Percentiles rank a stretch among this genome's conserved stretches.
Conservation (phyloP, 2,797 vertebrate species). For the Etheostoma perlongum region DNA sequence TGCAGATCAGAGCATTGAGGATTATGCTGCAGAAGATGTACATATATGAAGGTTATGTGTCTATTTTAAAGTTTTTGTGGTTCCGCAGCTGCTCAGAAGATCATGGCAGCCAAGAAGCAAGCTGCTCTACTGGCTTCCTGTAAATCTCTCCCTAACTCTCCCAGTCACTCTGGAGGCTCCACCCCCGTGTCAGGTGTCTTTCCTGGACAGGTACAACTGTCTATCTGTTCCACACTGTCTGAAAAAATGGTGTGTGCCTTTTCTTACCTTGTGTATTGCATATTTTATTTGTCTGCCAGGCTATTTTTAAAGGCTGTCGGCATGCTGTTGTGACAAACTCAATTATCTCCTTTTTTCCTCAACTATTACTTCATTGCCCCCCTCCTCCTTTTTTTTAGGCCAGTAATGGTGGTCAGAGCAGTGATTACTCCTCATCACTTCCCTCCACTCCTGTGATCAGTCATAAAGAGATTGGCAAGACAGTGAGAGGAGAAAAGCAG, state of each 20-base stretch:
- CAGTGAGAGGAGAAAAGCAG: slow-evolving; percentile 82
- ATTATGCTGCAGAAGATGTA: not conserved
- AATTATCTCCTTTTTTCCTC: slow-evolving; percentile 26
- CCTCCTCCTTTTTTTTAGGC: slow-evolving; percentile 76
- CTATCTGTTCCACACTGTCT: not conserved
- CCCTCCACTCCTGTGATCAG: slow-evolving; percentile 94
- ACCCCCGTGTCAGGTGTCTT: slow-evolving; percentile 88
- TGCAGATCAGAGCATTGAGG: not conserved
- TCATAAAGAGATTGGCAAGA: slow-evolving; percentile 90
- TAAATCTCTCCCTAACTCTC: slow-evolving; percentile 94
- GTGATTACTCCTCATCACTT: slow-evolving; percentile 94
- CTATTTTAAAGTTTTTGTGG: not conserved
- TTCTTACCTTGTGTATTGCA: not conserved
- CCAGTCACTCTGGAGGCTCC: slow-evolving; percentile 92
- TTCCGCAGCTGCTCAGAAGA: slow-evolving; percentile 90
- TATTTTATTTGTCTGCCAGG: slow-evolving; percentile 14
- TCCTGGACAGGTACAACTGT: slow-evolving; percentile 82
- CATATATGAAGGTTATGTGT: not conserved
- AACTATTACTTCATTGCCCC: slow-evolving; percentile 10
- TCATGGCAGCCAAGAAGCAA: slow-evolving; percentile 91
- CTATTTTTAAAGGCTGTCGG: slow-evolving; percentile 10
- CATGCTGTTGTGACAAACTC: slow-evolving; percentile 23
- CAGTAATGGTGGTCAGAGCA: slow-evolving; percentile 93
- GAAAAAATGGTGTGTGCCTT: not conserved
- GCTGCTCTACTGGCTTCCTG: slow-evolving; percentile 91